Evolutionary conservation across 2,888 invertebrate species (phyloP), one percentile per base, ranked within the genome.

Genomic region (Patella pellucida): DNA sequence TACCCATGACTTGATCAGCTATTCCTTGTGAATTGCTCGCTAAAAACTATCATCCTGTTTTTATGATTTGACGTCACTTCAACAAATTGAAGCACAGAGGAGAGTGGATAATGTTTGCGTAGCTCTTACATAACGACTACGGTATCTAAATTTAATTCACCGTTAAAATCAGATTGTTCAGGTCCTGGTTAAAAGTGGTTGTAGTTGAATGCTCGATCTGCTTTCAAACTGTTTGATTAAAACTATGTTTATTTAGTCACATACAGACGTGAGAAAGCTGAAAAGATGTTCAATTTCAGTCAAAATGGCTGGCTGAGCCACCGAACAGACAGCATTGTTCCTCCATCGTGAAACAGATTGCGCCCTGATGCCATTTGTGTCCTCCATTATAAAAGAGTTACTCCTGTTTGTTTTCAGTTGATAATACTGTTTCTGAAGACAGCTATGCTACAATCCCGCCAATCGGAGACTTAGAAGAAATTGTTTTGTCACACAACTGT

Each of bases 401-500:
- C 62, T 62, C 62, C 62, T 12, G 23, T 62, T 62, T 23, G 62
- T 23, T 19, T 12, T 19, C 19, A 19, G 19, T 62, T 62, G 62
- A 23, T 23, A 62, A 23, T 23, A 19, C 23, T 62, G 62, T 23
- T 41, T 41, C 41, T 41, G 41, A 41, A 41, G 41, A 41, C 41
- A 41, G 41, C 41, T 41, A 62, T 23, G 62, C 14, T 62, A 62
- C 62, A 14, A 62, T 62, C 23, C 19, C 19, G 3, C 62, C 62
- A 62, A 62, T 62, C 11, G 23, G 19, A 23, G 62, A 19, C 19
- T 56, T 56, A 56, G 16, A 19, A 19, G 56, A 62, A 19, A 23
- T 62, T 23, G 62, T 19, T 62, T 62, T 62, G 62, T 62, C 62
- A 23, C 62, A 15, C 62, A 62, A 62, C 62, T 62, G 62, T 23